Percentiles rank a stretch among this genome's conserved stretches.
Conservation (phyloP, 92 coral and sea anemone species). For the Zoanthus solanderi region DNA sequence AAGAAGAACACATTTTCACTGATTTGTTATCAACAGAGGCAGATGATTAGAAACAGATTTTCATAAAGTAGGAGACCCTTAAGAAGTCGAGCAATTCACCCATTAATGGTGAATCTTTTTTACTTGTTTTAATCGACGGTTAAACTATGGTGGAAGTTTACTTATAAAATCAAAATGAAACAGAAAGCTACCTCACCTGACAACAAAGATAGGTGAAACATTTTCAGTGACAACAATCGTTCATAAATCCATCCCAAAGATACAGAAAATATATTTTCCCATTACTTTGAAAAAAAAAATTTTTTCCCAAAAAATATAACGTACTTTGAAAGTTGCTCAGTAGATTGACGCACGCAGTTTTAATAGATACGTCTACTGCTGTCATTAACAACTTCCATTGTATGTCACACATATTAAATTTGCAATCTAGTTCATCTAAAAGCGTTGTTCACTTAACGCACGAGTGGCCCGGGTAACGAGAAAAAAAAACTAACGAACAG, state of each 20-base stretch:
- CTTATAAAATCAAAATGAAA: not conserved
- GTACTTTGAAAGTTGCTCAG: not conserved
- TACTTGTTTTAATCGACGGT: no score
- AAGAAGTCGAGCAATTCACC: no score
- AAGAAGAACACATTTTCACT: no score
- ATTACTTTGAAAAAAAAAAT: not conserved
- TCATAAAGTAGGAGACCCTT: no score
- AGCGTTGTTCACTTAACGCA: conserved; percentile 27
- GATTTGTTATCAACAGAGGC: no score
- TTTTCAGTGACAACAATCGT: not conserved
- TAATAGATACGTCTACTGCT: conserved; percentile 5
- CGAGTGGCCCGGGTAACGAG: conserved; percentile 33
- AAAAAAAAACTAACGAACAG: not conserved
- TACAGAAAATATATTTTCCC: not conserved
- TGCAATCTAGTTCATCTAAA: conserved; percentile 19
- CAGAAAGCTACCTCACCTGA: conserved; percentile 12
- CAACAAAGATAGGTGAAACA: not conserved
- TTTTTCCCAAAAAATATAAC: not conserved
- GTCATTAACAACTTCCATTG: conserved; percentile 7
- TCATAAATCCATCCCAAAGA: conserved; percentile 1
- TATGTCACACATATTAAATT: conserved; percentile 22
- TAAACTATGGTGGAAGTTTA: not conserved
- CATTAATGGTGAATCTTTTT: no score
- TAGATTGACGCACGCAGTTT: not conserved
- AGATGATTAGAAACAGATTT: no score